Conservation (phyloP, 2,113 vertebrate genomes). For the Vimba vimba region DNA sequence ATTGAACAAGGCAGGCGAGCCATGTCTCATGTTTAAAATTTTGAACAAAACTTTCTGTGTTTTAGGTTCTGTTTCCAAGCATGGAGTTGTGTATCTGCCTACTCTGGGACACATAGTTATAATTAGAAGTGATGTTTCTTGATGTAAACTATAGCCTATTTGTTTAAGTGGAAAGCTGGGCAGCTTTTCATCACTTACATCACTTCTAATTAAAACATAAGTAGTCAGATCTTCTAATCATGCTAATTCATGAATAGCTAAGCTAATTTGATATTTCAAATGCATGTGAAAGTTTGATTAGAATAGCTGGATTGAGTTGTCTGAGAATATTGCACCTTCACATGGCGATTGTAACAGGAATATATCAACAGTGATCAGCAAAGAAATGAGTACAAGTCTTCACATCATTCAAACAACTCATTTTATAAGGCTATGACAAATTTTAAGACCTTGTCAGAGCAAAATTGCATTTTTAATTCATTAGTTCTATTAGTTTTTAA, state of each 20-base stretch:
- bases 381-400: neutral
- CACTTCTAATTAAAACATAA: neutral
- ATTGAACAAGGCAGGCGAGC: neutral
- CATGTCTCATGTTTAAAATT: neutral
- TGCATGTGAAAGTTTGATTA: slow-evolving; percentile 10
- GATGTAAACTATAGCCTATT: neutral
- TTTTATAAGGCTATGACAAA: neutral
- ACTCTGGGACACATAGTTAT: neutral
- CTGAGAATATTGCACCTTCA: neutral
- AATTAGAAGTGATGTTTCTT: neutral
- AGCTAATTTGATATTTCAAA: neutral
- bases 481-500: neutral
- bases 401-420: neutral
- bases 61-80: neutral
- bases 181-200: neutral
- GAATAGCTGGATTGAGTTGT: neutral
- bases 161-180: neutral
- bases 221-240: neutral
- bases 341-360: neutral
- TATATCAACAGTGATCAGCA: neutral
- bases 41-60: neutral
- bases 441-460: neutral
- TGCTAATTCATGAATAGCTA: neutral
- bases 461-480: neutral
- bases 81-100: neutral